These are phyloP conservation scores for Saguinus imperator DNA, from an alignment of 2,113 vertebrate genomes.

Conservation along the genomic window DNA sequence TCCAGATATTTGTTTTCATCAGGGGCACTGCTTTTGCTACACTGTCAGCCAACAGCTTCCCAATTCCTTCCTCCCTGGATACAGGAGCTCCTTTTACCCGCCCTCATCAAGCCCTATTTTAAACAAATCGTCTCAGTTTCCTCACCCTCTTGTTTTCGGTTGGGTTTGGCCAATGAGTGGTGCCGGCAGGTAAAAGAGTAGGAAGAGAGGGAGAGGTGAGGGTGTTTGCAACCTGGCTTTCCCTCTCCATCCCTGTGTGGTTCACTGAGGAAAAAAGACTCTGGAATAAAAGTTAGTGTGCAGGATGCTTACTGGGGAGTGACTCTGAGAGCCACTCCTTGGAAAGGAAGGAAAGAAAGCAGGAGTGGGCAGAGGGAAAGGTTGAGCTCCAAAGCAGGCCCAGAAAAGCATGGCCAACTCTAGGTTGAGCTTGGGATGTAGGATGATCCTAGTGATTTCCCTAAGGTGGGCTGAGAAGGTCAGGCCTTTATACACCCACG, in stretches of 20 bases:
- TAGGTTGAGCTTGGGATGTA: background rate
- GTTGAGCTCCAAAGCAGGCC: background rate
- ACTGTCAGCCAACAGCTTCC: slow-evolving; percentile 64
- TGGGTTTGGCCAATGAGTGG: background rate
- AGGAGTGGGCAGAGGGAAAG: background rate
- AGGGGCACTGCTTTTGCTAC: slow-evolving; percentile 76
- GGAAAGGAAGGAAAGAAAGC: background rate
- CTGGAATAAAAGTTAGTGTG: background rate
- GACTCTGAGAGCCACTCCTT: background rate
- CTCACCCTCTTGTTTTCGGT: background rate
- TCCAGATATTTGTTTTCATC: slow-evolving; percentile 79
- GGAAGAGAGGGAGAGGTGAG: background rate
- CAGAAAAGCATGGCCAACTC: background rate
- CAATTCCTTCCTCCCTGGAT: slow-evolving; percentile 67
- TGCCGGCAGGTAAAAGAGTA: background rate
- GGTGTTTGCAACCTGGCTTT: background rate
- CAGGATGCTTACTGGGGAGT: background rate
- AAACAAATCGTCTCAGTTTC: slow-evolving; percentile 35
- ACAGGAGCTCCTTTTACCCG: slow-evolving; percentile 39
- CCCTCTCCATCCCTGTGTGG: background rate
- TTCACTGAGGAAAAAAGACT: background rate
- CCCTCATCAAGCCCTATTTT: background rate
- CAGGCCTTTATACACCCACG: background rate
- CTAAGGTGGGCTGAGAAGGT: background rate
- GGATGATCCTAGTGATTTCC: accelerated